A percentile compares a stretch with the other conserved stretches of the same genome.
Conservation (phyloP, 2,113 vertebrate genomes). For the Vidua macroura region DNA sequence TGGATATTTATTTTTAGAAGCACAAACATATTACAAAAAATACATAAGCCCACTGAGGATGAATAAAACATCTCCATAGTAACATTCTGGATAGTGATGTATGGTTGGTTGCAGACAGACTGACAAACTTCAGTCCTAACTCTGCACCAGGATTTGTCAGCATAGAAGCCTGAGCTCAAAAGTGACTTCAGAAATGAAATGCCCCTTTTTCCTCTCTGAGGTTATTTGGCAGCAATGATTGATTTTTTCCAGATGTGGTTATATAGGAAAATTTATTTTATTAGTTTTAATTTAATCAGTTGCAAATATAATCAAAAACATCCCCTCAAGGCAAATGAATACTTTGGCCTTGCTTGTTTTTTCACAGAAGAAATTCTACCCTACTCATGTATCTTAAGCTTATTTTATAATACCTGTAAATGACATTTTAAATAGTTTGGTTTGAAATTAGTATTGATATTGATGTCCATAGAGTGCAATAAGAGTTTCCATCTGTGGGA, state of each 20-base stretch:
- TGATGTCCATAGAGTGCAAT: not conserved
- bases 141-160: not conserved
- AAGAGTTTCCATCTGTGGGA: not conserved
- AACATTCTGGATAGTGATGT: not conserved
- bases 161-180: not conserved
- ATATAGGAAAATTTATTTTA: not conserved
- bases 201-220: not conserved
- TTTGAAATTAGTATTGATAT: slow-evolving; percentile 34
- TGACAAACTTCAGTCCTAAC: not conserved
- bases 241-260: not conserved
- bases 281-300: slow-evolving; percentile 13
- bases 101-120: not conserved
- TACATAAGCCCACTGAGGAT: not conserved
- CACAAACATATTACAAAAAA: not conserved
- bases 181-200: not conserved
- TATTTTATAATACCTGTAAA: not conserved
- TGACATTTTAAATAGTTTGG: not conserved
- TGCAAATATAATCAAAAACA: not conserved
- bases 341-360: not conserved
- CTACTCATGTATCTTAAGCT: not conserved
- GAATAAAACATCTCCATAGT: not conserved
- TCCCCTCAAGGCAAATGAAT: not conserved
- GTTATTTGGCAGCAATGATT: not conserved
- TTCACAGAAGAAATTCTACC: not conserved
- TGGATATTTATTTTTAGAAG: slow-evolving; percentile 41